Base-by-base conservation (phyloP, 1,140 invertebrate species). In the Hyposmocoma kahamanoa region DNA sequence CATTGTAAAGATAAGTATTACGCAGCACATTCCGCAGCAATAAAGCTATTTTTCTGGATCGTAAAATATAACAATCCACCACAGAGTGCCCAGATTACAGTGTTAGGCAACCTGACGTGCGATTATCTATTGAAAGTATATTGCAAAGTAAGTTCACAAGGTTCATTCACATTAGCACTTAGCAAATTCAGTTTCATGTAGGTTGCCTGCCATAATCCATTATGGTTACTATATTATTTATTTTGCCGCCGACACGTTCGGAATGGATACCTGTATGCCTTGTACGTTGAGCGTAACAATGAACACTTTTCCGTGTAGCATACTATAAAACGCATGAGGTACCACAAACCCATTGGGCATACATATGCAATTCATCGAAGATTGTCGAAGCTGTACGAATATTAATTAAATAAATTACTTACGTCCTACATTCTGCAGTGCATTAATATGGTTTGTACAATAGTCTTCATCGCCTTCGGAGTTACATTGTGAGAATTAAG, bases 351-450 rank as follows among this genome's bases (percentile, higher is more conserved):
- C 67, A 71, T 78, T 64, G 62, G 69, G 60, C 67, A 64, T 75
- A 69, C 65, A 77, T 74, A 75, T 77, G 75, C 78, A 82, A 72
- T 73, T 75, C 67, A 49, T 62, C 62, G 66, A 72, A 72, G 57
- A 74, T 78, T 69, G 68, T 74, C 65, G 44, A 60, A 68, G 62
- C 62, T 59, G 51, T 56, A 65, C 74, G 74, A 76, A 78, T 76
- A 75, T 73, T 76, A 69, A 81, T 75, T 67, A 58, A 59, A 53
- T 59, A 69, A 36, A 15, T 36, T 36, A 36, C 18, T 15, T 10
- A 17, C 10, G 10, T 30, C 28, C 28, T 30, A 10, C 28, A 13
- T 13, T 36, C 3, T 8, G 11, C 15, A 17, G 32, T 36, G 15
- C 32, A 15, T 63, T 44, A 56, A 42, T 63, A 62, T 46, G 47